Conservation (phyloP, 2,113 vertebrate genomes). For the Callopanchax toddi region DNA sequence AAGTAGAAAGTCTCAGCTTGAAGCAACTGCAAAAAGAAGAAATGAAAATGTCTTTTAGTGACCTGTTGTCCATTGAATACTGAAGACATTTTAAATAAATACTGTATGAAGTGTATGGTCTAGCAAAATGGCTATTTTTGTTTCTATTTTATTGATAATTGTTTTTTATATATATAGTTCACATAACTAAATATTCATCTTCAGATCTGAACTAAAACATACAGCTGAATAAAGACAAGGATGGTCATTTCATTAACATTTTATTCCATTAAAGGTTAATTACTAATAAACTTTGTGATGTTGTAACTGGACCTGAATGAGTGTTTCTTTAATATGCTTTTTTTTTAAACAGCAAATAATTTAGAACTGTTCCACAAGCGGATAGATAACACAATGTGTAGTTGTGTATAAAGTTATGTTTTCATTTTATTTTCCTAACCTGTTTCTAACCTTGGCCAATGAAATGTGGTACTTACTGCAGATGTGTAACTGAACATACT, state of each 20-base stretch:
- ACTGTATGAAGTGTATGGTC: conserved; percentile 18
- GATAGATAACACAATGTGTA: too few species aligned
- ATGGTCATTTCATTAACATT: neutral
- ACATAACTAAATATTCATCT: too few species aligned
- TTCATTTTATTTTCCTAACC: conserved; percentile 10
- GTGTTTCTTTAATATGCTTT: too few species aligned
- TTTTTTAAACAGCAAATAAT: too few species aligned
- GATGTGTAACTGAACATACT: conserved; percentile 27
- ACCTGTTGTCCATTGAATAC: neutral
- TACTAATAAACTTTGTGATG: too few species aligned
- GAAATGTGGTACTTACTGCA: conserved; percentile 37
- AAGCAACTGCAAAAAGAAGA: conserved; percentile 41
- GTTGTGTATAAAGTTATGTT: neutral
- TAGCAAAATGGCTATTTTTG: conserved; percentile 25
- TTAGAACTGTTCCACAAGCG: conserved; percentile 9
- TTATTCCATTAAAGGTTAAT: too few species aligned
- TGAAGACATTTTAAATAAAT: conserved; percentile 18
- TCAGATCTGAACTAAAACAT: neutral
- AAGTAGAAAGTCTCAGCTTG: conserved; percentile 20
- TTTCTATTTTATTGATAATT: too few species aligned
- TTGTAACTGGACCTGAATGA: neutral
- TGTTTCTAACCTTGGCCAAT: conserved; percentile 38
- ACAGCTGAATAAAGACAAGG: neutral
- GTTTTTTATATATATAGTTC: too few species aligned
- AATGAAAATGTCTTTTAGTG: conserved; percentile 36